Evolutionary conservation across 1,140 invertebrate species (phyloP), one percentile per base, ranked within the genome.

Genomic region (Drosophila ironensis): DNA sequence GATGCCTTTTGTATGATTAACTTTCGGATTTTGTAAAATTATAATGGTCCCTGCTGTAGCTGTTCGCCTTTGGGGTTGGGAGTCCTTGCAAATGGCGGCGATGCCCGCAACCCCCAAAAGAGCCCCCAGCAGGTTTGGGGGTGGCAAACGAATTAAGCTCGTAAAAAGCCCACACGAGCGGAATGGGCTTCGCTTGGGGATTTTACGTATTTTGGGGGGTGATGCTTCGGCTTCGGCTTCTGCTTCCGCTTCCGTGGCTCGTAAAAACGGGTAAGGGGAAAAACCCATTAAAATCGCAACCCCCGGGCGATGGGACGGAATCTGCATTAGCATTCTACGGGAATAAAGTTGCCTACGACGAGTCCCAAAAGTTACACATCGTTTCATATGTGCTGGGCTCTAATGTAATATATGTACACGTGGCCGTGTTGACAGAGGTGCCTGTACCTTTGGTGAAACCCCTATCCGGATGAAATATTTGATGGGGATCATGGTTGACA

Each of bases 1-100:
- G 40, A 35, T 19, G 69, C 44, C 66, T 78, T 86, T 74, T 51
- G 71, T 86, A 67, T 75, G 80, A 86, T 84, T 84, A 86, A 80
- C 80, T 84, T 84, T 84, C 46, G 80, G 74, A 86, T 84, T 84
- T 84, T 86, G 70, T 86, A 74, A 80, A 86, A 84, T 86, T 71
- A 72, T 74, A 84, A 84, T 86, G 73, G 73, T 11, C 63, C 37
- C 46, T 37, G 35, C 44, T 52, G 63, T 38, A 42, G 38, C 12
- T 22, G 0, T 14, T 37, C 0, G 5, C 6, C 37, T 30, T 35
- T 33, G 41, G 45, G 52, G 48, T 40, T 59, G 42, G 35, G 45
- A 30, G 52, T 28, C 50, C 50, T 45, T 44, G 78, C 56, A 84
- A 84, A 84, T 84, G 70, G 73, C 78, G 73, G 41, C 45, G 56